phyloP scores from a whole-genome alignment of 2,797 vertebrate species.

The Trichosurus vulpecula region DNA sequence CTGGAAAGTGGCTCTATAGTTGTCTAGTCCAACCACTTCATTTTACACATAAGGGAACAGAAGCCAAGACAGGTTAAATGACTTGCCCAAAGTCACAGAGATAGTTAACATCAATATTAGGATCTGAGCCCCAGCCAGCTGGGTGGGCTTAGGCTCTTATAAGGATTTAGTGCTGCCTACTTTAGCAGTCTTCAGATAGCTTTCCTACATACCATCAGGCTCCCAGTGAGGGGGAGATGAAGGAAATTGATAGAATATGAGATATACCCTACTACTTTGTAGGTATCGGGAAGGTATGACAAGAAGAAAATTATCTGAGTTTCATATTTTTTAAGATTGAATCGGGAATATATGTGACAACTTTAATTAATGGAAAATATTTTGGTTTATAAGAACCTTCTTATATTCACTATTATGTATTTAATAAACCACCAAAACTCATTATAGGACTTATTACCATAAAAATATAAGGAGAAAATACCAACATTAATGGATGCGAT shows the following conservation, averaged over 20 bases:
- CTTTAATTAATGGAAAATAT: constrained; percentile 45
- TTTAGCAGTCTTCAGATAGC: background rate
- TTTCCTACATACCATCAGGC: background rate
- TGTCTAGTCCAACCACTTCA: background rate
- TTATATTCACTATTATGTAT: constrained; percentile 13
- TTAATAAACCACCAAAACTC: background rate
- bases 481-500: background rate
- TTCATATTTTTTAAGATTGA: background rate
- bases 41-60: background rate
- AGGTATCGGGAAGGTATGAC: background rate
- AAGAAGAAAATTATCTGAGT: background rate
- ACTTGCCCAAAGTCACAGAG: background rate
- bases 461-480: background rate
- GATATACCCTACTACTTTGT: background rate
- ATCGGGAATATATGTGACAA: background rate
- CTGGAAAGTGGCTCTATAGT: background rate
- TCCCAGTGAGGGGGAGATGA: background rate
- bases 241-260: background rate
- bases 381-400: constrained; percentile 37
- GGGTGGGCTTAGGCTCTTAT: background rate
- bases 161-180: background rate
- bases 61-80: background rate
- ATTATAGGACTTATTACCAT: background rate
- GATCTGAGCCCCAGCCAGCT: background rate
- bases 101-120: background rate